phyloP scores from a whole-genome alignment of 2,888 invertebrate species.

The Brachyopa scutellaris region DNA sequence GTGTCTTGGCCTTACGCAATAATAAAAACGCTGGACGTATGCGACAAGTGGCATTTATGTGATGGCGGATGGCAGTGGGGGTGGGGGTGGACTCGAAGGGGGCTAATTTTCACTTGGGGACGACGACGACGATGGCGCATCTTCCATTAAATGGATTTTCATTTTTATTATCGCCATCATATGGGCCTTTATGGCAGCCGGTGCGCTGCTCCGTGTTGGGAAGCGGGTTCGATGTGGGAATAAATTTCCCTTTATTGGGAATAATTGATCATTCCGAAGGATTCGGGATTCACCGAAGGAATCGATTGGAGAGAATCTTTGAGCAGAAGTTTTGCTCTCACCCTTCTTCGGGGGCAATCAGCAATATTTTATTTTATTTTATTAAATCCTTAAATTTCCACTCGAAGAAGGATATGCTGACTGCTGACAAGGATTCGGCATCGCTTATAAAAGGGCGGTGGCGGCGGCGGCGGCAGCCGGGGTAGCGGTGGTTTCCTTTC shows the following conservation, averaged over 20 bases:
- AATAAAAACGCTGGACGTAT: slow-evolving; percentile 65
- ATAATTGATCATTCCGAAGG: slow-evolving; percentile 71
- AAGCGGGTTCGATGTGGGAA: slow-evolving; percentile 61
- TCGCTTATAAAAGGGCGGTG: background rate
- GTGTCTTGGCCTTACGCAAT: slow-evolving; percentile 68
- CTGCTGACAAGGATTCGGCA: slow-evolving; percentile 64
- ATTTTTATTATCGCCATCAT: slow-evolving; percentile 72
- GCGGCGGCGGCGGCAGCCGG: background rate
- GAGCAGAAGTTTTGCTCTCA: slow-evolving; percentile 37
- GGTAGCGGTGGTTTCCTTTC: slow-evolving; percentile 30
- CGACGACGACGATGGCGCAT: slow-evolving; percentile 38
- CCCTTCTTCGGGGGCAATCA: slow-evolving; percentile 54
- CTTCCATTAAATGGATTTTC: slow-evolving; percentile 70
- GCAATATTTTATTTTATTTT: slow-evolving; percentile 72
- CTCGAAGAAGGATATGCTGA: slow-evolving; percentile 66
- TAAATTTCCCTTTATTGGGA: slow-evolving; percentile 71
- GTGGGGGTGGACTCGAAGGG: background rate
- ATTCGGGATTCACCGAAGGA: slow-evolving; percentile 44
- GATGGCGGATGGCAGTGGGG: background rate
- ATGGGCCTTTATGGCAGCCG: slow-evolving; percentile 69
- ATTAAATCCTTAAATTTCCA: slow-evolving; percentile 72
- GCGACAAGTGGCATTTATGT: slow-evolving; percentile 72
- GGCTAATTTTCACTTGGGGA: slow-evolving; percentile 70
- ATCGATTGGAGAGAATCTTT: slow-evolving; percentile 55
- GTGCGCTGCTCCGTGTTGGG: slow-evolving; percentile 47